Base-by-base conservation (phyloP, 2,113 vertebrate genomes). In the Nibea albiflora region DNA sequence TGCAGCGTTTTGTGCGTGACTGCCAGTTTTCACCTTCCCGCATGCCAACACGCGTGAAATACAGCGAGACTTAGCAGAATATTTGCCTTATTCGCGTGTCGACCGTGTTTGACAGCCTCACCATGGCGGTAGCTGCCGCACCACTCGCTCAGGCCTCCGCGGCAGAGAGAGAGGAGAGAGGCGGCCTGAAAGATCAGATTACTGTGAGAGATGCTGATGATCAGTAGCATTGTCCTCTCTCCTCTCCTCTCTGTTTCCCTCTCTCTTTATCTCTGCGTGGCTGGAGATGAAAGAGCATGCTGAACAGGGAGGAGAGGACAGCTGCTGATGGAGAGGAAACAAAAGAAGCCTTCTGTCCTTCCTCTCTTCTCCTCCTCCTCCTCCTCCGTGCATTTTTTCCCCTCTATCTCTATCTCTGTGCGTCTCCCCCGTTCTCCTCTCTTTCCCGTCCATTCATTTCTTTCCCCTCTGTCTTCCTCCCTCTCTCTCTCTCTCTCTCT, bases 261-360 rank as follows among this genome's bases (percentile, higher is more conserved):
- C 24, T 58, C 57, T 87, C 82, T 83, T 78, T 78, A 39, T 71
- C 72, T 79, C 66, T 89, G 73, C 75, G 60, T 91, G 86, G 88
- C 85, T 87, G 69, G 52, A 88, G 82, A 92, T 93, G 90, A 93
- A 93, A 90, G 91, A 77, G 72, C 67, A 68, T 61, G 85, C 90
- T 86, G 91, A 93, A 83, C 85, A 89, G 83, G 65, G 86, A 86
- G 73, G 78, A 81, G 84, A 89, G 89, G 88, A 84, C 89, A 92
- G 92, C 90, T 88, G 89, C 86, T 84, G 81, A 83, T 80, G 76
- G 69, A 78, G 74, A 80, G 76, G 49, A 87, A 86, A 93, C 90
- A 94, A 92, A 94, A 90, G 78, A 60, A 89, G 78, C 85, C 85
- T 90, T 90, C 90, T 92, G 76, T 85, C 76, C 85, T 70, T 74